Percentiles rank a stretch among this genome's conserved stretches.
Conservation (phyloP, 1,140 invertebrate genomes). For the Phortica variegata region DNA sequence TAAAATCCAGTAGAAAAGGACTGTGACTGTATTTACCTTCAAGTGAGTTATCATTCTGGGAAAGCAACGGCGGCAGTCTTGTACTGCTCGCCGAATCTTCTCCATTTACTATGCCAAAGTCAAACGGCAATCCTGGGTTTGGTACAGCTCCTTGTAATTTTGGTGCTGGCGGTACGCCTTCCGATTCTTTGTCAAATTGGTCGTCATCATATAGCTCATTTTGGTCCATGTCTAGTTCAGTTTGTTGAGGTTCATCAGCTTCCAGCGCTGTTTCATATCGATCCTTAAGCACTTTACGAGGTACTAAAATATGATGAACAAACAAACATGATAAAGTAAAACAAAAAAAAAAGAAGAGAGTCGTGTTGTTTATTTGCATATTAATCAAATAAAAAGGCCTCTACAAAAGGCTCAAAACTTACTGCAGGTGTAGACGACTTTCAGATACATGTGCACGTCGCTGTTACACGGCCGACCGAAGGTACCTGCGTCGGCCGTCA, state of each 20-base stretch:
- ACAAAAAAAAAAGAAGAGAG: no score
- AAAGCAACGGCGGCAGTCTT: constrained; percentile 28
- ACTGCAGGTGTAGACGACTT: constrained; percentile 92
- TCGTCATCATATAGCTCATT: constrained; percentile 58
- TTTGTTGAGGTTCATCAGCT: constrained; percentile 65
- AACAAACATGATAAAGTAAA: no score
- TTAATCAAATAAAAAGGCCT: no score
- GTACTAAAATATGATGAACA: constrained; percentile 73
- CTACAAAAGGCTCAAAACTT: no score
- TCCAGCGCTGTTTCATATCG: constrained; percentile 72
- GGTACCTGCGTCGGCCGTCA: constrained; percentile 77
- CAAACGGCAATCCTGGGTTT: constrained; percentile 29
- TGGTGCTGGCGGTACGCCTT: constrained; percentile 42
- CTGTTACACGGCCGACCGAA: constrained; percentile 83
- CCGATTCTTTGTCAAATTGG: constrained; percentile 49
- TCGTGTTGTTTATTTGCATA: no score
- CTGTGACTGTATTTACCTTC: constrained; percentile 44
- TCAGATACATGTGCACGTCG: constrained; percentile 82
- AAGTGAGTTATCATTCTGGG: constrained; percentile 28
- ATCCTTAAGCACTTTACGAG: constrained; percentile 78
- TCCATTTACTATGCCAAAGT: constrained; percentile 15
- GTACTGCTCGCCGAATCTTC: constrained; percentile 29
- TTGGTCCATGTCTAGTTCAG: constrained; percentile 54
- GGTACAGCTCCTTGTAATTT: constrained; percentile 40
- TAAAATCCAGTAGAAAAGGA: no score